A percentile compares a stretch with the other conserved stretches of the same genome.
phyloP scores from a whole-genome alignment of 23 tunicate genomes.

The Ciona savignyi region DNA sequence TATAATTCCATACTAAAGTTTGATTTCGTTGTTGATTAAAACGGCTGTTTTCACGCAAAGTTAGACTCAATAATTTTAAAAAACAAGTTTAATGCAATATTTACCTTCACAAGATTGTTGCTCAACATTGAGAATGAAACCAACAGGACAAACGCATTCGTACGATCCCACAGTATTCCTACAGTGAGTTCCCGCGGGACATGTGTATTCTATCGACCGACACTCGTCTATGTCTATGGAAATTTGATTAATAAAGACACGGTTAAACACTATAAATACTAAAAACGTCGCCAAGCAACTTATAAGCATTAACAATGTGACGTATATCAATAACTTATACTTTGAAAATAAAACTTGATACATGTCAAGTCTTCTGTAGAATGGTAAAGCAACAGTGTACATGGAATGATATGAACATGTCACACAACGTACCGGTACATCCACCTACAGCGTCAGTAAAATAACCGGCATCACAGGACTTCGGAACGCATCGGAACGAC shows the following conservation, averaged over 20 bases:
- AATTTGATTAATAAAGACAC: too few species aligned
- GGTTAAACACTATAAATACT: too few species aligned
- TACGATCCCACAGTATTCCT: constrained; percentile 65
- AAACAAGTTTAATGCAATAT: too few species aligned
- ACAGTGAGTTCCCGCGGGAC: constrained; percentile 63
- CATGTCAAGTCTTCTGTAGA: background rate
- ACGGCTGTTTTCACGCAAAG: too few species aligned
- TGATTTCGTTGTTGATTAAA: background rate
- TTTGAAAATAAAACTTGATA: constrained; percentile 39
- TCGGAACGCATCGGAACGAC: constrained; percentile 81
- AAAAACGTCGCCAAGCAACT: too few species aligned
- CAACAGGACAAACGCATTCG: constrained; percentile 68
- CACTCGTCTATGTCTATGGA: constrained; percentile 94
- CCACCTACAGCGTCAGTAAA: constrained; percentile 88
- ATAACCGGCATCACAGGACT: constrained; percentile 65
- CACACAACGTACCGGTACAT: constrained; percentile 79
- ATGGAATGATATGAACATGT: constrained; percentile 61
- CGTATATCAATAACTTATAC: too few species aligned
- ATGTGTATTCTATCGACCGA: constrained; percentile 46
- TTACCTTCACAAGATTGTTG: constrained; percentile 38
- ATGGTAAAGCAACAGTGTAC: constrained; percentile 49
- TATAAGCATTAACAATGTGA: too few species aligned
- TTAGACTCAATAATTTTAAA: too few species aligned
- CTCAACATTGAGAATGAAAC: constrained; percentile 12
- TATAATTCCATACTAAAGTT: background rate